Percentiles rank a stretch among this genome's conserved stretches.
Evolutionary conservation across 2,113 vertebrate genomes (phyloP).

Genomic region (Callopanchax toddi): DNA sequence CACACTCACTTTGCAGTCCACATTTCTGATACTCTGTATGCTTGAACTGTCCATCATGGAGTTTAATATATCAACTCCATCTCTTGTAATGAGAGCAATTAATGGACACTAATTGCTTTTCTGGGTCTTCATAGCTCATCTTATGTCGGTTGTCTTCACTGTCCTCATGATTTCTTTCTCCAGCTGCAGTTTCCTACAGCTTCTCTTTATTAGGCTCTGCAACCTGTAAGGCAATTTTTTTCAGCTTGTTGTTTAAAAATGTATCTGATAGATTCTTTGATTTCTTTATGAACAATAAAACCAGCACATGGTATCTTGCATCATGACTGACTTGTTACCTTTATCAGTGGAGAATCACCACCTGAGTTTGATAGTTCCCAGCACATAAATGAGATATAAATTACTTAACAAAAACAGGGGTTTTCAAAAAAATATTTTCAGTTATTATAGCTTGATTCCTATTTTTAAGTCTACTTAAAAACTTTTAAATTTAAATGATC

Average conservation of each 20-base stretch:
- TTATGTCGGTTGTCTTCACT: conserved; percentile 4
- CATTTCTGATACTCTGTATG: conserved; percentile 2
- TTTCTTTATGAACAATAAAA: neutral
- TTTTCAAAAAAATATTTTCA: too few relatives aligned
- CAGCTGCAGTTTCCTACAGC: conserved; percentile 15
- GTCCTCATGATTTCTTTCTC: conserved; percentile 1
- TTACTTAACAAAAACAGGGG: too few relatives aligned
- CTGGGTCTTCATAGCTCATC: conserved; percentile 34
- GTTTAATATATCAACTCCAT: conserved; percentile 33
- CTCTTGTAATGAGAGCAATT: conserved; percentile 72
- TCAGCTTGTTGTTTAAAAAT: neutral
- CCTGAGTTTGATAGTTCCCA: too few relatives aligned
- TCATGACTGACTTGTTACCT: too few relatives aligned
- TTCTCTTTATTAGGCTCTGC: conserved; percentile 34
- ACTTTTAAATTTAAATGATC: too few relatives aligned
- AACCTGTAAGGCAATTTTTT: conserved; percentile 12
- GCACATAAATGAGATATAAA: too few relatives aligned
- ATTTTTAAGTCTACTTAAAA: too few relatives aligned
- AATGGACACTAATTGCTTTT: conserved; percentile 67
- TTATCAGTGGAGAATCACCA: too few relatives aligned
- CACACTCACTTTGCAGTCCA: conserved; percentile 31
- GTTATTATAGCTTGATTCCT: too few relatives aligned
- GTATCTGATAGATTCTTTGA: neutral
- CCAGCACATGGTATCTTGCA: neutral
- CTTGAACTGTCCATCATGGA: conserved; percentile 31